Base-by-base conservation (phyloP, 1,140 invertebrate species). In the Zeugodacus cucurbitae region DNA sequence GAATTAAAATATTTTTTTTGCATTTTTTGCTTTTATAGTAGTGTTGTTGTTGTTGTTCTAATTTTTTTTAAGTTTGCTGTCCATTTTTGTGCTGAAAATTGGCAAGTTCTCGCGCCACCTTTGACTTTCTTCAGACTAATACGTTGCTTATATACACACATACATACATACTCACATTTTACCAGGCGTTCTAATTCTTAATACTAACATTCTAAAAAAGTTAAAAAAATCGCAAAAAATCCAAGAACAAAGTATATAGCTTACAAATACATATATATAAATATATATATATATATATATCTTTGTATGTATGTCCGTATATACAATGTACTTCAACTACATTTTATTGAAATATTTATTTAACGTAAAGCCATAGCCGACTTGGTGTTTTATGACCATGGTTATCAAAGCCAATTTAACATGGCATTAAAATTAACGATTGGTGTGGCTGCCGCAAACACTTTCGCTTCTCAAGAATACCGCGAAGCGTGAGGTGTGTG, bases 391-490 rank as follows among this genome's bases (percentile, higher is more conserved):
- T 48, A 48, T 82, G 74, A 82, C 41, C 74, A 48, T 48, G 41
- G n/a, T 41, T 82, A 82, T 82, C 41, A 1, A n/a, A 48, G 74
- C 41, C 14, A 82, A 82, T 82, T 82, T 48, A 48, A 82, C n/a
- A 82, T 41, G 74, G 74, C 22, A 82, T 82, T 54, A 82, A 82
- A 48, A 82, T 82, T 48, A 87, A 62, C 85, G 58, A 58, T 87
- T 87, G 85, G 54, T 29, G 58, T 87, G 57, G 85, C 85, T 37
- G 85, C 85, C 22, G 29, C 85, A 87, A 58, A 58, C 32, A 62
- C 58, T 87, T 87, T 87, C 54, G 74, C 74, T 82, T 5, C 8
- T 7, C n/a, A 48, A 82, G 74, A 26, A 82, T 48, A 82, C 7
- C 4, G 48, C 44, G 14, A 14, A 11, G 10, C 44, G 14, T 1